These are phyloP conservation scores for Crotalus tigris DNA, from an alignment of 2,113 vertebrate species.

Conservation along the genomic window DNA sequence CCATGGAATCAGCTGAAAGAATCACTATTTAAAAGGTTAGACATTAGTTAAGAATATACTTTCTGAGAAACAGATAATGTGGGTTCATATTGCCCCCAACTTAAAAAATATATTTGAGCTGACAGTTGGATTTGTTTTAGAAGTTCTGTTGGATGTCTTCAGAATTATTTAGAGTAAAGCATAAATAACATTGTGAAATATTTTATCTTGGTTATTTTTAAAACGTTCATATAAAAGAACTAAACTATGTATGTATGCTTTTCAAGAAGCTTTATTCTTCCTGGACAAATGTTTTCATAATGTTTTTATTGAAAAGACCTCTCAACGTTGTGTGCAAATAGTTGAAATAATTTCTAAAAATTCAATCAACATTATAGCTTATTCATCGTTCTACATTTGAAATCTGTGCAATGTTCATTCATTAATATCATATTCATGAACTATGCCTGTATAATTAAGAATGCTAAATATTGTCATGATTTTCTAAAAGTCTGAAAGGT, in stretches of 20 bases:
- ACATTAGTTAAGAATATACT: constrained; percentile 49
- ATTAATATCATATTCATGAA: constrained; percentile 60
- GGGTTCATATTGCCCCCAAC: constrained; percentile 44
- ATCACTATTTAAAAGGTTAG: constrained; percentile 38
- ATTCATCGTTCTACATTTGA: constrained; percentile 72
- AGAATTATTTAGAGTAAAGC: constrained; percentile 63
- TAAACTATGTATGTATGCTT: constrained; percentile 71
- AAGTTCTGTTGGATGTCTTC: constrained; percentile 43
- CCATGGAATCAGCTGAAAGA: constrained; percentile 18
- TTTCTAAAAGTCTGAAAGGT: constrained; percentile 69
- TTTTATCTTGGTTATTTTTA: constrained; percentile 60
- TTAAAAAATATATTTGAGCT: constrained; percentile 57
- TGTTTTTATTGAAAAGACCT: constrained; percentile 66
- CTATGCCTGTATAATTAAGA: constrained; percentile 70
- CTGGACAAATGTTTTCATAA: constrained; percentile 71
- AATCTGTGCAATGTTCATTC: constrained; percentile 59
- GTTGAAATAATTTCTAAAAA: constrained; percentile 76
- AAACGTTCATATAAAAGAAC: constrained; percentile 69
- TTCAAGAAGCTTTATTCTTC: constrained; percentile 69
- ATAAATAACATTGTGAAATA: constrained; percentile 61
- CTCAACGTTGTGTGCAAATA: constrained; percentile 70
- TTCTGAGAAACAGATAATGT: constrained; percentile 46
- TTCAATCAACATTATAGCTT: constrained; percentile 71
- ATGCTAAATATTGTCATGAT: constrained; percentile 72
- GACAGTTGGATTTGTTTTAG: constrained; percentile 52